These are phyloP conservation scores for Myocastor coypus DNA, from an alignment of 2,113 vertebrate genomes.

Conservation along the genomic window DNA sequence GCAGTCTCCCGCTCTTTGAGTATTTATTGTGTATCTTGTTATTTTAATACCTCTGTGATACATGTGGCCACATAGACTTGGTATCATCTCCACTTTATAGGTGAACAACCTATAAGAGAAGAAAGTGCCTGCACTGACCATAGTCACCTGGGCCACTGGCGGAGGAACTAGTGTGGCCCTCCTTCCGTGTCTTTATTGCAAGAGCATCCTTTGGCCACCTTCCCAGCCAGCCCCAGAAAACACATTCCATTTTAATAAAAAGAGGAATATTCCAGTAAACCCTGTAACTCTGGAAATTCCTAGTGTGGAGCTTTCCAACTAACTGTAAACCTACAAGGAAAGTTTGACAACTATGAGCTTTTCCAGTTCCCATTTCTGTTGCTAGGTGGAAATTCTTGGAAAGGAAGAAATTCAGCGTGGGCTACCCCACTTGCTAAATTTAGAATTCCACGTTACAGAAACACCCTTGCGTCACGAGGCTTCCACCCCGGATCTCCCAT, in stretches of 20 bases:
- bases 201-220: not conserved
- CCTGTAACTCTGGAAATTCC: constrained; percentile 11
- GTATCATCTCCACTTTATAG: not conserved
- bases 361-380: not conserved
- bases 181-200: not conserved
- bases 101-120: not conserved
- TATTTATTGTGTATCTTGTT: not conserved
- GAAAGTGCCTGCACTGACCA: not conserved
- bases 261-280: not conserved
- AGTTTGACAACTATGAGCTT: not conserved
- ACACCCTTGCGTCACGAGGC: not conserved
- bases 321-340: not conserved
- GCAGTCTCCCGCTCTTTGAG: not conserved
- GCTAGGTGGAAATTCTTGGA: not conserved
- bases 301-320: constrained; percentile 2
- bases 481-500: not conserved
- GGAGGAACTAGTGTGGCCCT: not conserved
- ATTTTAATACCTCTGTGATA: not conserved
- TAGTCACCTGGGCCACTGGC: not conserved
- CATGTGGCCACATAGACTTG: not conserved
- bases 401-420: constrained; percentile 43
- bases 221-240: not conserved
- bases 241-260: not conserved
- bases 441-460: constrained; percentile 61
- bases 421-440: constrained; percentile 44